These are phyloP conservation scores for Xiphydria camelus DNA, from an alignment of 2,888 invertebrate species.

Conservation along the genomic window DNA sequence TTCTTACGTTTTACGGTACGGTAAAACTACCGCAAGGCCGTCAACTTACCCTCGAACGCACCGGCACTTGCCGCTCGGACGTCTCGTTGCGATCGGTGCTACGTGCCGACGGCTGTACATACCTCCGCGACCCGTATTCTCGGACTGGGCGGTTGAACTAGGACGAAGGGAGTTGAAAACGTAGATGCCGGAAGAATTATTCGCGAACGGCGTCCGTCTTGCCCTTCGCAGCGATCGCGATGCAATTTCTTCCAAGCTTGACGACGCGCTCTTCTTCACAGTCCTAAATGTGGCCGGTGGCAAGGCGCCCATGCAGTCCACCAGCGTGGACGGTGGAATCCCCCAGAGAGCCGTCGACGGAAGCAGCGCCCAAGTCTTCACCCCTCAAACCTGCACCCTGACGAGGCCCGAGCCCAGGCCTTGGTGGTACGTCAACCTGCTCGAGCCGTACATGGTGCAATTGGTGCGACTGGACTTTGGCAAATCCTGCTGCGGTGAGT, in stretches of 20 bases:
- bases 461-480: constrained; percentile 89
- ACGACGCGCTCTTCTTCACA: constrained; percentile 58
- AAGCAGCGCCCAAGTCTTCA: constrained; percentile 82
- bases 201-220: no score
- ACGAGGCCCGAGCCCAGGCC: constrained; percentile 83
- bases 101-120: no score
- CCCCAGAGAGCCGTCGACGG: constrained; percentile 92
- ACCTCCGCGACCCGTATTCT: no score
- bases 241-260: no score
- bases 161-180: no score
- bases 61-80: no score
- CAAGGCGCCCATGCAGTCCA: constrained; percentile 93
- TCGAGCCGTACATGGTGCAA: constrained; percentile 95
- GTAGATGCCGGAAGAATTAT: no score
- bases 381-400: constrained; percentile 82
- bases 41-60: not conserved
- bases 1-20: constrained; percentile 53
- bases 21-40: constrained; percentile 51
- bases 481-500: constrained; percentile 87
- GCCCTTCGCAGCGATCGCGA: no score
- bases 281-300: constrained; percentile 93
- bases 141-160: no score
- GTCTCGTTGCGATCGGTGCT: no score
- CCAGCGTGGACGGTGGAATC: constrained; percentile 79
- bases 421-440: constrained; percentile 94